Evolutionary conservation across 2,888 invertebrate genomes (phyloP).

Genomic region (Drosophila atripex): DNA sequence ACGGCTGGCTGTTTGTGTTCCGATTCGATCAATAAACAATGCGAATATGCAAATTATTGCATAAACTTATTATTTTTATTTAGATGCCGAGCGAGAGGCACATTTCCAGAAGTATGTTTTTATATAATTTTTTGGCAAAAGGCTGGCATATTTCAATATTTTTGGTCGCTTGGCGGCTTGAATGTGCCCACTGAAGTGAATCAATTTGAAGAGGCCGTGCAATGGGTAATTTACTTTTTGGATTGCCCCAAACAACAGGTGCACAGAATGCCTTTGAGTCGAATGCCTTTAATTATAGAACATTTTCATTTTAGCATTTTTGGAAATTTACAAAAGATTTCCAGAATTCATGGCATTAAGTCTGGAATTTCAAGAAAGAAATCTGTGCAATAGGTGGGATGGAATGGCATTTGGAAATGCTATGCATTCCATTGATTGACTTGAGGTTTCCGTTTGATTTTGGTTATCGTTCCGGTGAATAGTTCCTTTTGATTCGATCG

Average conservation of each 20-base stretch:
- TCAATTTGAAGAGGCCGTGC: neutral
- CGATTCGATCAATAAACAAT: constrained; percentile 35
- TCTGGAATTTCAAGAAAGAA: neutral
- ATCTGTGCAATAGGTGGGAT: neutral
- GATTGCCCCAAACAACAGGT: constrained; percentile 1
- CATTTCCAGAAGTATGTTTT: neutral
- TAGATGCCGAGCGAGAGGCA: neutral
- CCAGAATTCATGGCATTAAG: neutral
- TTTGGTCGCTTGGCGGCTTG: neutral
- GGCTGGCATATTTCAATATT: neutral
- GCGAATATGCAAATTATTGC: constrained; percentile 21
- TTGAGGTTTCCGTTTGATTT: constrained; percentile 27
- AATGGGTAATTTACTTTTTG: constrained; percentile 2
- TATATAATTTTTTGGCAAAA: neutral
- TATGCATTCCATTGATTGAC: constrained; percentile 22
- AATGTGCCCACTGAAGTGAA: neutral
- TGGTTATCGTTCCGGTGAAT: constrained; percentile 17
- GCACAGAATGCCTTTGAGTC: neutral
- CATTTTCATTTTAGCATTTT: neutral
- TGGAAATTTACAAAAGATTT: neutral
- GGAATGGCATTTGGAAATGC: constrained; percentile 1
- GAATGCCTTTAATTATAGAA: neutral
- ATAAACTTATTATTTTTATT: constrained; percentile 26
- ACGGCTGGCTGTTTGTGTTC: constrained; percentile 23
- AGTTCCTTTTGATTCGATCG: neutral